A percentile compares a stretch with the other conserved stretches of the same genome.
Evolutionary conservation across 2,888 invertebrate species (phyloP).

Genomic region (Drosophila tanythrix): DNA sequence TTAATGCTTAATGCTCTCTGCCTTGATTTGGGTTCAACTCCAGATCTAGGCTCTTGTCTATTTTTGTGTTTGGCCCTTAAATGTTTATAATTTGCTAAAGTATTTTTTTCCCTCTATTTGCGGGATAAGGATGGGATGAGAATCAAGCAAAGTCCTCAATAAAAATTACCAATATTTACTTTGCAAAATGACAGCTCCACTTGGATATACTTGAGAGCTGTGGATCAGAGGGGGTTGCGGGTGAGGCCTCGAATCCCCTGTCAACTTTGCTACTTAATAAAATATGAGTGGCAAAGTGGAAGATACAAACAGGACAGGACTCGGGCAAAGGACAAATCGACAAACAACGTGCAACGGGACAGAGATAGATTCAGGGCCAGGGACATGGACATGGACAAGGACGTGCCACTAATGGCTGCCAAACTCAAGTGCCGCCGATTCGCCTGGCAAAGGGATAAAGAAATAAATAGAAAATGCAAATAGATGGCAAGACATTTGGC

Average conservation of each 20-base stretch:
- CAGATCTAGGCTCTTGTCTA: slow-evolving; percentile 20
- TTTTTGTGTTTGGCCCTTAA: slow-evolving; percentile 34
- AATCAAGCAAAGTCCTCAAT: slow-evolving; percentile 76
- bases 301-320: slow-evolving; percentile 51
- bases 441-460: slow-evolving; percentile 69
- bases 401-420: slow-evolving; percentile 74
- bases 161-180: slow-evolving; percentile 82
- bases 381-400: slow-evolving; percentile 41
- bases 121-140: slow-evolving; percentile 45
- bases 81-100: slow-evolving; percentile 68
- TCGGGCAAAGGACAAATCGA: slow-evolving; percentile 19
- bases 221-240: not conserved
- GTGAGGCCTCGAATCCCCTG: slow-evolving; percentile 72
- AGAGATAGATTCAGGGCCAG: slow-evolving; percentile 1
- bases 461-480: slow-evolving; percentile 81
- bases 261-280: slow-evolving; percentile 80
- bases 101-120: slow-evolving; percentile 33
- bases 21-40: slow-evolving; percentile 61
- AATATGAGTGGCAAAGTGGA: slow-evolving; percentile 77
- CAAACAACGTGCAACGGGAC: slow-evolving; percentile 16
- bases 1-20: slow-evolving; percentile 48
- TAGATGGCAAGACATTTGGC: slow-evolving; percentile 77
- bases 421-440: slow-evolving; percentile 68
- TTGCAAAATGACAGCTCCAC: slow-evolving; percentile 76
- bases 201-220: slow-evolving; percentile 22